Conservation (phyloP, 2,113 vertebrate genomes). For the Leptodactylus fuscus region DNA sequence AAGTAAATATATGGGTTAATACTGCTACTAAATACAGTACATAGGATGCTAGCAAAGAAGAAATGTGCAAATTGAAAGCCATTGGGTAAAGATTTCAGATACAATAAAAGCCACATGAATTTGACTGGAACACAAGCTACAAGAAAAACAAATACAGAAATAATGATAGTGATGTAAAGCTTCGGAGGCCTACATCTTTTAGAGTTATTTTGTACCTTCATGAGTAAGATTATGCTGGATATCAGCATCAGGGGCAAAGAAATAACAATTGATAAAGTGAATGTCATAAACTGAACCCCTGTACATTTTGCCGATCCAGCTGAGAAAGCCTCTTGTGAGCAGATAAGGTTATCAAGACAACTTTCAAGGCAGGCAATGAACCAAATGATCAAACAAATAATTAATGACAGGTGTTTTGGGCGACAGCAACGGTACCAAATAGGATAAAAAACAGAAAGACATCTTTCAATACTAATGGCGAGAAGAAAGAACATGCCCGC, state of each 20-base stretch:
- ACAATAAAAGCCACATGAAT: constrained; percentile 40
- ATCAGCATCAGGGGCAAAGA: constrained; percentile 33
- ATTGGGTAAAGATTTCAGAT: constrained; percentile 5
- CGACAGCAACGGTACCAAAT: constrained; percentile 68
- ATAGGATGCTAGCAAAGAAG: constrained; percentile 30
- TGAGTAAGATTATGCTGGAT: constrained; percentile 33
- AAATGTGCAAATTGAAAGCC: constrained; percentile 18
- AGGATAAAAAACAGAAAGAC: constrained; percentile 58
- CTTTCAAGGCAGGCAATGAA: constrained; percentile 62
- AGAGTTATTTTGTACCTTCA: constrained; percentile 31
- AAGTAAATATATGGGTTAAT: constrained; percentile 55
- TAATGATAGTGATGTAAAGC: constrained; percentile 34
- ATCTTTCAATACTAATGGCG: constrained; percentile 60
- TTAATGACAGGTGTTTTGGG: constrained; percentile 50
- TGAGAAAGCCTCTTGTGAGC: constrained; percentile 36
- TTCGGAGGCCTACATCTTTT: constrained; percentile 22
- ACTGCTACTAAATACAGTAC: constrained; percentile 61
- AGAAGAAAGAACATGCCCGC: constrained; percentile 64
- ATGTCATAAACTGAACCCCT: constrained; percentile 39
- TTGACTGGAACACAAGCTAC: constrained; percentile 29
- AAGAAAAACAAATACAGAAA: constrained; percentile 39
- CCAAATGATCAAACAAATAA: constrained; percentile 68
- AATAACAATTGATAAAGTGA: constrained; percentile 20
- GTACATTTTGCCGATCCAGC: background rate
- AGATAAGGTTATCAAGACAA: constrained; percentile 65